Evolutionary conservation across 1,140 invertebrate genomes (phyloP).

Genomic region (Aphaenogaster ashmeadi): DNA sequence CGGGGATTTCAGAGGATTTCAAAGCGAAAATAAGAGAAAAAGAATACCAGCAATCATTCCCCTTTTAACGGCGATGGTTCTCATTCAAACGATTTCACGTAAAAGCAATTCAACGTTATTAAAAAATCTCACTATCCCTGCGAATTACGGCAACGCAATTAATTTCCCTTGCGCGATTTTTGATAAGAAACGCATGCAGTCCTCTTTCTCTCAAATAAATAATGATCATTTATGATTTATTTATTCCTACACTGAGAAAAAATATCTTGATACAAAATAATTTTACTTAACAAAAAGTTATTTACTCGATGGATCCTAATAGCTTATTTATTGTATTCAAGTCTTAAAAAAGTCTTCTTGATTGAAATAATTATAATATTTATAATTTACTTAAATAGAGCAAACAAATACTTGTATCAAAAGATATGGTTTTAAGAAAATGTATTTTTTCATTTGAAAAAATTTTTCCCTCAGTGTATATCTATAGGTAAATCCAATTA

Average conservation of each 20-base stretch:
- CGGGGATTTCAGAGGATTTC: background rate
- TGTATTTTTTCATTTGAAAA: no score
- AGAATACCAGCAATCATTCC: background rate
- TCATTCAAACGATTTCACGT: background rate
- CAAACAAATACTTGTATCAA: no score
- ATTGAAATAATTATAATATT: no score
- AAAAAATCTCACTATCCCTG: background rate
- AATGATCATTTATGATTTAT: background rate
- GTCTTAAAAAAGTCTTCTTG: no score
- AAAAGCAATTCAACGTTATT: background rate
- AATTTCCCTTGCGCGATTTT: constrained; percentile 42
- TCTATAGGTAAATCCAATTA: background rate
- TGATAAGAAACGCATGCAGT: background rate
- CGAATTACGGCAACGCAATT: background rate
- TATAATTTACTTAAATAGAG: no score
- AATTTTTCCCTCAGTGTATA: no score
- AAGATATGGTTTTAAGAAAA: no score
- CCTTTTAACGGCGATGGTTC: background rate
- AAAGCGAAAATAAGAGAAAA: background rate
- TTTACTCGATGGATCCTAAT: no score
- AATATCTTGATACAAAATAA: no score
- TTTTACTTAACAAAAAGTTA: no score
- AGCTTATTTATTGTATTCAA: no score
- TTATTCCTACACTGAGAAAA: background rate
- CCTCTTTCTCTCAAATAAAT: background rate